phyloP scores from a whole-genome alignment of 2,797 vertebrate genomes.

The Perodicticus potto region DNA sequence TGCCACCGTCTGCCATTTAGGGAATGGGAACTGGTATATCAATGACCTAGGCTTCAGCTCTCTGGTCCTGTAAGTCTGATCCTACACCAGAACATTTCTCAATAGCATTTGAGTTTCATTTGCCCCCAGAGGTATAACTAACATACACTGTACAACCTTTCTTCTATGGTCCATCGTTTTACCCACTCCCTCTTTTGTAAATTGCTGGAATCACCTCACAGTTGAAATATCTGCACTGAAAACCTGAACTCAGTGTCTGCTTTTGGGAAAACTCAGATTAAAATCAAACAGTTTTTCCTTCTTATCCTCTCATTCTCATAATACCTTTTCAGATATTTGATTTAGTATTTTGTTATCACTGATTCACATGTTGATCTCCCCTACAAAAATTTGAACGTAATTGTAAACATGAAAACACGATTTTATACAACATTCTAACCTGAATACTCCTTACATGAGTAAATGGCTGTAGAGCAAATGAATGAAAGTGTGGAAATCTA shows the following conservation, averaged over 20 bases:
- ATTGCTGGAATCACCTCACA: not conserved
- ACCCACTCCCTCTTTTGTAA: not conserved
- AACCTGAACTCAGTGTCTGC: not conserved
- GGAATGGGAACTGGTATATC: not conserved
- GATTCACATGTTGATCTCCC: not conserved
- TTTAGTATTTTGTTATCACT: not conserved
- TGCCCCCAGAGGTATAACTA: not conserved
- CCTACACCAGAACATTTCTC: accelerated
- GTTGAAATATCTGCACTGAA: not conserved
- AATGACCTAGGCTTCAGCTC: accelerated
- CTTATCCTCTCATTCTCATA: not conserved
- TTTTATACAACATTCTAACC: not conserved
- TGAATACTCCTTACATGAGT: not conserved
- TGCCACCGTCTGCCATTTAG: no score
- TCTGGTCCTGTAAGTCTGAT: not conserved
- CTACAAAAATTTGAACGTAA: not conserved
- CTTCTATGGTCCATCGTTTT: not conserved
- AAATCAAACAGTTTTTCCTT: not conserved
- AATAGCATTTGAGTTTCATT: not conserved
- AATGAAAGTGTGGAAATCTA: not conserved
- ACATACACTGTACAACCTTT: not conserved
- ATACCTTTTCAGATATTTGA: not conserved
- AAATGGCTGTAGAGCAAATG: not conserved
- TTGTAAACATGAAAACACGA: not conserved
- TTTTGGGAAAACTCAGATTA: not conserved